phyloP scores from a whole-genome alignment of 1,140 invertebrate genomes.

The Aporrectodea caliginosa region DNA sequence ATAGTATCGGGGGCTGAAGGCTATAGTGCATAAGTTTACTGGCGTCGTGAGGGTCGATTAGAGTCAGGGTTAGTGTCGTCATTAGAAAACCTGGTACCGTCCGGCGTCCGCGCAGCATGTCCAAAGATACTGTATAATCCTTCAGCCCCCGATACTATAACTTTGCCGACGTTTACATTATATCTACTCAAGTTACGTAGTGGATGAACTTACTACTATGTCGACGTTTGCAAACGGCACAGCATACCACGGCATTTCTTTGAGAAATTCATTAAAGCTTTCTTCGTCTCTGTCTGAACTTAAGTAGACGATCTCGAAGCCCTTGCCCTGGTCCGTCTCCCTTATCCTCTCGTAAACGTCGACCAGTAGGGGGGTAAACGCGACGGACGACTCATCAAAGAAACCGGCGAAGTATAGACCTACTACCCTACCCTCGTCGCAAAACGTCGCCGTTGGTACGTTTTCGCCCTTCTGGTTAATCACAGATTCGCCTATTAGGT shows the following conservation, averaged over 20 bases:
- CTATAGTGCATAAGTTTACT: no score
- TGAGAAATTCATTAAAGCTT: slow-evolving; percentile 8
- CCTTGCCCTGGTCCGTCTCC: not conserved
- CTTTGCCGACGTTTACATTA: no score
- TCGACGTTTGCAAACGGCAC: not conserved
- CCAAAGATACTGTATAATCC: no score
- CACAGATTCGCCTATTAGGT: not conserved
- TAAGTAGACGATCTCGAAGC: slow-evolving; percentile 9
- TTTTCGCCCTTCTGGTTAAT: not conserved
- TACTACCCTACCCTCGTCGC: not conserved
- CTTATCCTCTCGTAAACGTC: slow-evolving; percentile 8
- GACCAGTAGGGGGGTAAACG: slow-evolving; percentile 11
- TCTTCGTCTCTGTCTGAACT: slow-evolving; percentile 12
- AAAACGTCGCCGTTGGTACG: not conserved
- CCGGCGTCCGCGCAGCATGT: no score
- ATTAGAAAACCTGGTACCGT: no score
- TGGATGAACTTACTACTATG: slow-evolving; percentile 8
- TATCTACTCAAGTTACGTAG: no score
- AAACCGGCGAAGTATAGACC: slow-evolving; percentile 17
- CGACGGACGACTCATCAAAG: slow-evolving; percentile 1
- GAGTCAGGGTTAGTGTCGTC: no score
- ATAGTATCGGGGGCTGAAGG: no score
- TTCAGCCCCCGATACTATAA: no score
- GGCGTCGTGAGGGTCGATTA: no score
- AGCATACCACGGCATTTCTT: slow-evolving; percentile 6